phyloP scores from a whole-genome alignment of 2,888 invertebrate species.

The Drosophila lacicola region DNA sequence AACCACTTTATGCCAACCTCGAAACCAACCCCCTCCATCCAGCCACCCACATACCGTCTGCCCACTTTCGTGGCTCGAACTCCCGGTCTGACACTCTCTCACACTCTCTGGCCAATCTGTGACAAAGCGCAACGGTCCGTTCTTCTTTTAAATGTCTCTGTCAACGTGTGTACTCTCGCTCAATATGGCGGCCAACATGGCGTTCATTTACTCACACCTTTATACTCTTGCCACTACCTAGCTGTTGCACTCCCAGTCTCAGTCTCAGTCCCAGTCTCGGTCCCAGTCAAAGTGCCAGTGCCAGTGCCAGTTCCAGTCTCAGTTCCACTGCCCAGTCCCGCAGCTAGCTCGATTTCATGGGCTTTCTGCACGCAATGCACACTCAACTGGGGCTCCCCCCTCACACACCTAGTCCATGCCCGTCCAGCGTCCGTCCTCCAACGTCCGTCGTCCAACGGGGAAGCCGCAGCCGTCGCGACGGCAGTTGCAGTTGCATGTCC shows the following conservation, averaged over 20 bases:
- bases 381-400: constrained; percentile 26
- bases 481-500: constrained; percentile 59
- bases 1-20: constrained; percentile 12
- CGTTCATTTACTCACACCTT: constrained; percentile 69
- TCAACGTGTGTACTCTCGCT: constrained; percentile 60
- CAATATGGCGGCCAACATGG: constrained; percentile 83
- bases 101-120: constrained; percentile 45
- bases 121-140: constrained; percentile 70
- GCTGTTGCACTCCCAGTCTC: constrained; percentile 25
- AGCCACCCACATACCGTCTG: background rate
- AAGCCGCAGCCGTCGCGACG: constrained; percentile 65
- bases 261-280: constrained; percentile 9
- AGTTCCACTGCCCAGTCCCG: constrained; percentile 12
- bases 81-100: constrained; percentile 2
- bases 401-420: too few relatives aligned
- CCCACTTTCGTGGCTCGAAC: background rate
- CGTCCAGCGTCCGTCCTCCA: constrained; percentile 10
- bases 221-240: constrained; percentile 31
- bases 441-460: constrained; percentile 52
- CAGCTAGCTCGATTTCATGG: constrained; percentile 70
- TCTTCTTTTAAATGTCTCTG: constrained; percentile 73
- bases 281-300: constrained; percentile 2
- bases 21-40: background rate
- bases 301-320: constrained; percentile 3
- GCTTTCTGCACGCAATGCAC: constrained; percentile 76